Percentiles rank a stretch among this genome's conserved stretches.
Conservation (phyloP, 2,113 vertebrate genomes). For the Anseranas semipalmata region DNA sequence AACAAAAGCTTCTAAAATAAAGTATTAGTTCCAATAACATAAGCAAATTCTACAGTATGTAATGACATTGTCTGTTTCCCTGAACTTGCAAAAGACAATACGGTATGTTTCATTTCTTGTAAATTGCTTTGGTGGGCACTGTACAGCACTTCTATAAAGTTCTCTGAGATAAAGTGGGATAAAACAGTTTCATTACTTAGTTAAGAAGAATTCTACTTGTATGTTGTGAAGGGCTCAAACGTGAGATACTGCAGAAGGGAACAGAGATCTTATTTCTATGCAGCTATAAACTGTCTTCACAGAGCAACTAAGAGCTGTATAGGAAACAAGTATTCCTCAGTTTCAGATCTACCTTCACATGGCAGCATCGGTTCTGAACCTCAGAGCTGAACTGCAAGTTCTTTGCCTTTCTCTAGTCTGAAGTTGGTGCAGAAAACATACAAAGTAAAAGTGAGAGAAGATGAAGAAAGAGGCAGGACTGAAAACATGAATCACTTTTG, state of each 20-base stretch:
- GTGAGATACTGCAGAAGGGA: background rate
- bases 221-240: background rate
- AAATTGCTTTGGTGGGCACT: too few relatives aligned
- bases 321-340: background rate
- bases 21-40: too few relatives aligned
- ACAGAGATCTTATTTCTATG: fast-evolving
- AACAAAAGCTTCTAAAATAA: too few relatives aligned
- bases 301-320: background rate
- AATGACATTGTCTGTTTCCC: too few relatives aligned
- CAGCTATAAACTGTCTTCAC: background rate
- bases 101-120: too few relatives aligned
- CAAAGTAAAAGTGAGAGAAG: background rate
- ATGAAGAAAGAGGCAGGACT: background rate
- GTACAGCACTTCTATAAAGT: too few relatives aligned
- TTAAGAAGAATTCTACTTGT: background rate
- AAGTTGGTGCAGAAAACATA: background rate
- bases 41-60: too few relatives aligned
- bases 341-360: background rate
- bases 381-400: background rate
- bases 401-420: background rate
- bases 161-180: too few relatives aligned
- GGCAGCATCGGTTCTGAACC: background rate
- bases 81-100: too few relatives aligned
- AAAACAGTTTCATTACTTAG: background rate
- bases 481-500: background rate